Percentiles rank a stretch among this genome's conserved stretches.
Evolutionary conservation across 2,113 vertebrate genomes (phyloP).

Genomic region (Mastomys natalensis): DNA sequence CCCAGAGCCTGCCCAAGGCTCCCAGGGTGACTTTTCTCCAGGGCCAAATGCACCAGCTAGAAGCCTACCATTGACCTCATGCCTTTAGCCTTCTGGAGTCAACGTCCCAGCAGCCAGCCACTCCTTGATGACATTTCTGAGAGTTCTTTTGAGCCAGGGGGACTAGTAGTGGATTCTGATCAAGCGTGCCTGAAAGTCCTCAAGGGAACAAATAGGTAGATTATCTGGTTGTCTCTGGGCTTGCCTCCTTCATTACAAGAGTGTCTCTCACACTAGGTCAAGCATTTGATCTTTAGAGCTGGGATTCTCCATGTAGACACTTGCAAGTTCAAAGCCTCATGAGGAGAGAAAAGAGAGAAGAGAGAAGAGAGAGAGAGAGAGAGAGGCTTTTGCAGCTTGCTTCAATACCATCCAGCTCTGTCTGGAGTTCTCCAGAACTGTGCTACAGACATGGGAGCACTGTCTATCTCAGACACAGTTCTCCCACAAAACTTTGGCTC

Average conservation of each 20-base stretch:
- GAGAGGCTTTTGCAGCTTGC: neutral
- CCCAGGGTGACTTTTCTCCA: constrained; percentile 2
- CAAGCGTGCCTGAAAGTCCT: neutral
- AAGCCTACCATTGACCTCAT: neutral
- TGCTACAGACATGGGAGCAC: neutral
- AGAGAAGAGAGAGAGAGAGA: neutral
- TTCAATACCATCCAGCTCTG: neutral
- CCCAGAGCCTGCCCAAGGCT: constrained; percentile 53
- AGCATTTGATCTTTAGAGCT: neutral
- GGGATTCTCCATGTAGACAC: neutral
- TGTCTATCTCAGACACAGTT: neutral
- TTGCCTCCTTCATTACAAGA: neutral
- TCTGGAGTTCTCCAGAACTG: neutral
- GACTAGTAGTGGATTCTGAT: neutral
- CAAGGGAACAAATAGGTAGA: neutral
- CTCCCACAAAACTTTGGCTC: neutral
- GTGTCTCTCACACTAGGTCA: neutral
- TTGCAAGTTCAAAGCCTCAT: neutral
- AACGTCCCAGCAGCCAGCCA: neutral
- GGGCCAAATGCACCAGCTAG: constrained; percentile 2
- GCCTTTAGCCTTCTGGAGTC: neutral
- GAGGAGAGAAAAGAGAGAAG: neutral
- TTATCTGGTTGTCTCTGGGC: neutral
- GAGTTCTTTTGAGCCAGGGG: neutral
- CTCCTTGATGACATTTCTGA: constrained; percentile 23